Evolutionary conservation across 2,888 invertebrate genomes (phyloP), one percentile per base, ranked within the genome.

Genomic region (Sphaerolaimus hirsutus): DNA sequence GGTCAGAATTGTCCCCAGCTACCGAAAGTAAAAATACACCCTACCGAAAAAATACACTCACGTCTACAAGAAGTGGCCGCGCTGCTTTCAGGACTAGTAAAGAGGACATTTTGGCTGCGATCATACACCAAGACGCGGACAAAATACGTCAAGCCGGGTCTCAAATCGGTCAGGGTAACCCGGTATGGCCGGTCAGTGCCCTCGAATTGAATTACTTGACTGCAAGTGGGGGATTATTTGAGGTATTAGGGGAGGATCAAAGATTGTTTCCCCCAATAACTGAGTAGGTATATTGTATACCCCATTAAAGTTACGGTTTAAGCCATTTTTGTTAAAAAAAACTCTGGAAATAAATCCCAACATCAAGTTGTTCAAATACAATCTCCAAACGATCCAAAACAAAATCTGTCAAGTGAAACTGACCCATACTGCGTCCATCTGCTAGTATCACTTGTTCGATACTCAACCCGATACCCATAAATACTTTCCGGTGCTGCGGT

Each of bases 101-200:
- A 61, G 49, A 62, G 56, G n/a, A 59, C 58, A 46, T 58, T 58
- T 22, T 59, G 59, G 51, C 58, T 59, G 24, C 59, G 50, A 45
- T 62, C 62, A 27, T 62, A 46, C 27, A 60, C 60, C 43, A 54
- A 52, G 12, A 43, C 52, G 45, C 55, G 54, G 23, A 58, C 51
- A 40, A 47, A 50, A 48, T 60, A 61, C 17, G 51, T 52, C 40
- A 52, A 47, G 23, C 59, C 60, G 7, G 52, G 48, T 32, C 53
- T 51, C 2, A 62, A 53, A 24, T 59, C 57, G 7, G 54, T 54
- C 46, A 61, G 51, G 14, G 50, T 51, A 36, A 57, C 56, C 7
- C 51, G 43, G 51, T 61, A 60, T n/a, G 56, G 56, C 44, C 53
- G 49, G 46, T 55, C 50, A 49, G 60, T 62, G 21, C 62, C 59